Conservation (phyloP, 1,140 invertebrate genomes). For the Hyphantria cunea region DNA sequence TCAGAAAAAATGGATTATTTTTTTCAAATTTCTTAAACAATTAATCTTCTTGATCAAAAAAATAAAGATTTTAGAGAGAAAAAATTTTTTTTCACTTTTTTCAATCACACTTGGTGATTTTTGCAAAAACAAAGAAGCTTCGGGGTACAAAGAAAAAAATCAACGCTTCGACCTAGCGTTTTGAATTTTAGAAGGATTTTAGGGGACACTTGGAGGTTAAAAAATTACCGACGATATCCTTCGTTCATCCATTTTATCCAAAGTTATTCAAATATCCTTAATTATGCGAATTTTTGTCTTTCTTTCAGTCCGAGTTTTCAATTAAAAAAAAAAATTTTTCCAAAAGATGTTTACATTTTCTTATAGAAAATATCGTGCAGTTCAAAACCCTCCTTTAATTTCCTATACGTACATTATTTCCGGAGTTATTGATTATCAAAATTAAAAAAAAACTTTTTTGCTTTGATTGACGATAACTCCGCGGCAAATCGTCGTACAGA, state of each 20-base stretch:
- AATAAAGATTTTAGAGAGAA: no score
- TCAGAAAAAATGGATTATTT: background rate
- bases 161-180: no score
- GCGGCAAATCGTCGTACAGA: constrained; percentile 2
- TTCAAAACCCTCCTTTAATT: constrained; percentile 10
- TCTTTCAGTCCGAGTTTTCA: background rate
- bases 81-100: no score
- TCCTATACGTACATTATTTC: constrained; percentile 10
- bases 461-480: constrained; percentile 7
- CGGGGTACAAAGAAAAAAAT: constrained; percentile 1
- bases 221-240: constrained; percentile 7
- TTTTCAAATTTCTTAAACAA: no score
- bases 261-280: background rate
- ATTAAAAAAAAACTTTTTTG: constrained; percentile 6
- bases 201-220: background rate
- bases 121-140: constrained; percentile 1
- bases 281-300: constrained; percentile 2
- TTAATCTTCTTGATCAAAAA: background rate
- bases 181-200: constrained; percentile 5
- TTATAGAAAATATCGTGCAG: constrained; percentile 7
- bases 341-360: background rate
- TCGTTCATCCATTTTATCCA: background rate
- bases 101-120: no score
- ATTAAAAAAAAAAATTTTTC: background rate
- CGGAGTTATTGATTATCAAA: constrained; percentile 9